Evolutionary conservation across 1,140 invertebrate species (phyloP), one percentile per base, ranked within the genome.

Genomic region (Temnothorax longispinosus): DNA sequence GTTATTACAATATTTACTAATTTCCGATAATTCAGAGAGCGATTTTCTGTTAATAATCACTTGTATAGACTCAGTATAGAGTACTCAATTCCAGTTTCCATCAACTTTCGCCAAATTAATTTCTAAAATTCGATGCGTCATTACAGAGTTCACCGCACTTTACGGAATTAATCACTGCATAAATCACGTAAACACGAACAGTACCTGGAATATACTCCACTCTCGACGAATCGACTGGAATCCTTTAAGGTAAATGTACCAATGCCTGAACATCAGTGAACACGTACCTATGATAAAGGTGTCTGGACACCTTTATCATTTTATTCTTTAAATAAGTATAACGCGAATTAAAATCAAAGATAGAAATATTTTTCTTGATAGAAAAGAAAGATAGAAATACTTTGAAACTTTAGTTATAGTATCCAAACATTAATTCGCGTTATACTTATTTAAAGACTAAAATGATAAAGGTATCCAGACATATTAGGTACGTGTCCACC

Each of bases 51-150:
- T 56, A 18, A 64, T 38, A 65, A 65, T 80, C 44, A 13, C 10
- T 62, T 35, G 6, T 44, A 15, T 13, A 27, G n/a, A 47, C 27
- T 27, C 27, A 27, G 27, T 27, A 27, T 13, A 27, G n/a, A 47
- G 52, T 52, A 38, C 6, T n/a, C 27, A 10, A 8, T 50, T 50
- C 5, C 8, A 35, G n/a, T 58, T 69, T 80, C 13, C 13, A 52
- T 38, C n/a, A 52, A 52, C 54, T 21, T 65, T 41, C 75, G 6
- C 58, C 27, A 50, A 50, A 67, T 80, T 67, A 80, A 67, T 67
- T 32, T 52, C 47, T 10, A n/a, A 67, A 52, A 41, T 65, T 52
- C 13, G 13, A 69, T 35, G 11, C 27, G 0, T 27, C 27, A 44
- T 18, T 35, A 13, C 5, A 47, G 18, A 64, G 11, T 35, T 60